A percentile compares a stretch with the other conserved stretches of the same genome.
phyloP scores from a whole-genome alignment of 2,888 invertebrate genomes.

The Dromius quadrimaculatus region DNA sequence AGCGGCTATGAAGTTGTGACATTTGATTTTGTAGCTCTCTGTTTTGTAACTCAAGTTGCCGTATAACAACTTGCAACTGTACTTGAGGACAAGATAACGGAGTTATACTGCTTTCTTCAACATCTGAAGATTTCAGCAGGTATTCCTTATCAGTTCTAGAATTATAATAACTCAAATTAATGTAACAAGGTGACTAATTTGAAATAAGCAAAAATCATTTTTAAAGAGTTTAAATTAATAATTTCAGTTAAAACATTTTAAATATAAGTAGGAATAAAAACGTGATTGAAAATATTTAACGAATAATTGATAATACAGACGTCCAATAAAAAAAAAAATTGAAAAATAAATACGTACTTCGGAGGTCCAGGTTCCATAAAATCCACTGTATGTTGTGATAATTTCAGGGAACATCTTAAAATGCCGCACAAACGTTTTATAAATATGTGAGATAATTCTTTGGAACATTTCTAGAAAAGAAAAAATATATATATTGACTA shows the following conservation, averaged over 20 bases:
- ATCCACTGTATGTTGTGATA: constrained; percentile 51
- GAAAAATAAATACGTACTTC: no score
- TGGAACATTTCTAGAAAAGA: constrained; percentile 55
- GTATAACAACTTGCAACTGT: constrained; percentile 78
- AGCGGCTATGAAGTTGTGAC: constrained; percentile 59
- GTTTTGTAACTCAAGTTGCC: constrained; percentile 78
- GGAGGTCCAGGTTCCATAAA: constrained; percentile 61
- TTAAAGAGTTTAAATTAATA: no score
- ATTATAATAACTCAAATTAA: constrained; percentile 44
- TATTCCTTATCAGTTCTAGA: constrained; percentile 58
- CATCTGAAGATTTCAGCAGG: constrained; percentile 56
- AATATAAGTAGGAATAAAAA: constrained; percentile 48
- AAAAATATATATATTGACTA: no score
- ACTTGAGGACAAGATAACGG: constrained; percentile 69
- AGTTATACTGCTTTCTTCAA: constrained; percentile 52
- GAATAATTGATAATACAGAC: no score
- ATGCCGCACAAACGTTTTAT: constrained; percentile 61
- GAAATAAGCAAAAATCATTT: no score
- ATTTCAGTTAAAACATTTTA: no score
- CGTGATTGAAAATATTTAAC: no score
- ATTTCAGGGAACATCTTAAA: constrained; percentile 59
- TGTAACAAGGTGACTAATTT: no score
- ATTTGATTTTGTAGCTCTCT: constrained; percentile 70
- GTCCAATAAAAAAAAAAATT: no score
- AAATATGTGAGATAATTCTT: constrained; percentile 57